phyloP scores from a whole-genome alignment of 2,113 vertebrate genomes.

The Nannospalax galili region DNA sequence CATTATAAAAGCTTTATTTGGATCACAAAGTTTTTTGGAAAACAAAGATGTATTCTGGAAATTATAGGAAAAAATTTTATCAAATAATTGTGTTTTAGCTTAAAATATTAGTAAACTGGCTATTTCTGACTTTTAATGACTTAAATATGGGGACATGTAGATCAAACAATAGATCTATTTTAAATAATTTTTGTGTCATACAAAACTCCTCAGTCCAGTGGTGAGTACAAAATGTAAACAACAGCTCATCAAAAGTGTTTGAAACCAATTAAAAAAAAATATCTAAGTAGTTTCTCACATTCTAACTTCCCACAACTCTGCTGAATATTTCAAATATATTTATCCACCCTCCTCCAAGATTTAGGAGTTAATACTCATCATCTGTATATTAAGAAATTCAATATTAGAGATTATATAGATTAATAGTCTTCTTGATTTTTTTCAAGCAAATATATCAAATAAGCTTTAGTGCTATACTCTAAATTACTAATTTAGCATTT shows the following conservation, averaged over 20 bases:
- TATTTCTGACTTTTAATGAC: slow-evolving; percentile 31
- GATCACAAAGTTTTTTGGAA: slow-evolving; percentile 38
- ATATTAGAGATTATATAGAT: neutral
- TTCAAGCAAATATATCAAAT: neutral
- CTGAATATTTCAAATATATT: neutral
- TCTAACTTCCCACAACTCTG: neutral
- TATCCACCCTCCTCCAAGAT: neutral
- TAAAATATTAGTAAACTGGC: neutral
- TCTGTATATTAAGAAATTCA: neutral
- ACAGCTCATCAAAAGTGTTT: neutral
- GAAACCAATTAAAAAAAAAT: neutral
- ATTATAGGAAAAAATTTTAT: neutral
- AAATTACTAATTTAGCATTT: too few species aligned
- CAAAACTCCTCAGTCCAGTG: neutral
- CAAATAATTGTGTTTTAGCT: slow-evolving; percentile 4
- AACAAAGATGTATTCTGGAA: slow-evolving; percentile 23
- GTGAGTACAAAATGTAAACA: neutral
- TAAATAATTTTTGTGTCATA: slow-evolving; percentile 16
- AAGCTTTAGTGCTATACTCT: neutral
- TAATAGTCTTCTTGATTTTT: neutral
- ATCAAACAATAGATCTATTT: neutral
- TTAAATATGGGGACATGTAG: neutral
- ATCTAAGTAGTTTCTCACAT: neutral
- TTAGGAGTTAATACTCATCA: neutral
- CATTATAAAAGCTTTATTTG: slow-evolving; percentile 34